Evolutionary conservation across 2,113 vertebrate genomes (phyloP), one percentile per base, ranked within the genome.

Genomic region (Ophthalmolycus amberensis): DNA sequence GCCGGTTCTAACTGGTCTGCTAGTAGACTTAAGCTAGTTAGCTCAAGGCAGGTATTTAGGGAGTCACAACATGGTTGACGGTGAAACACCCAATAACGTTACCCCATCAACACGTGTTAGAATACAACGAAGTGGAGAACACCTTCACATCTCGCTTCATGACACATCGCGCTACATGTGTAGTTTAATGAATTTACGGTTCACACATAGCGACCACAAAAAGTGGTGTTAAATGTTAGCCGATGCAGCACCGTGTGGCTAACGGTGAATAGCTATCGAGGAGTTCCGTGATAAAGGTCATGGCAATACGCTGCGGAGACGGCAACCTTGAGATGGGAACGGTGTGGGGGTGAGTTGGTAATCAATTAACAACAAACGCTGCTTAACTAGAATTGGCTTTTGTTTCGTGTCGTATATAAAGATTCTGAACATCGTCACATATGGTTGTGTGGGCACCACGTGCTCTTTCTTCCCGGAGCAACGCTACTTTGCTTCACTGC

Each of bases 201-300:
- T 22, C 50, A 59, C 44, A 44, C 67, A 62, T 50, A 15, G 58
- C 38, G 56, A 58, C 58, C 16, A 40, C 29, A 6, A 1, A 62
- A 90, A 69, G 88, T 89, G 88, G 50, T 9, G 68, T 90, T 73
- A 18, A 52, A 72, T 22, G 72, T 82, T 91, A 92, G 87, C 85
- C 11, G 58, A 75, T 90, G 74, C 63, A 79, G 75, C 81, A 76
- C 62, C 58, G 20, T 63, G 34, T 14, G 12, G 56, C 56, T 54
- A 42, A 66, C 6, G 44, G 10, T 79, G 72, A 77, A 48, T 15
- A 8, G 87, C 78, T 75, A 69, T 63, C 65, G 40, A 46, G 59
- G 77, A 52, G 71, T 73, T 60, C 37, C n/a, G 12, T 20, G 66
- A 72, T 71, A 87, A 86, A 85, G 88, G 90, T 91, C 89, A 85